These are phyloP conservation scores for Neelides sp. DNA, from an alignment of 1,140 invertebrate species.

Conservation along the genomic window DNA sequence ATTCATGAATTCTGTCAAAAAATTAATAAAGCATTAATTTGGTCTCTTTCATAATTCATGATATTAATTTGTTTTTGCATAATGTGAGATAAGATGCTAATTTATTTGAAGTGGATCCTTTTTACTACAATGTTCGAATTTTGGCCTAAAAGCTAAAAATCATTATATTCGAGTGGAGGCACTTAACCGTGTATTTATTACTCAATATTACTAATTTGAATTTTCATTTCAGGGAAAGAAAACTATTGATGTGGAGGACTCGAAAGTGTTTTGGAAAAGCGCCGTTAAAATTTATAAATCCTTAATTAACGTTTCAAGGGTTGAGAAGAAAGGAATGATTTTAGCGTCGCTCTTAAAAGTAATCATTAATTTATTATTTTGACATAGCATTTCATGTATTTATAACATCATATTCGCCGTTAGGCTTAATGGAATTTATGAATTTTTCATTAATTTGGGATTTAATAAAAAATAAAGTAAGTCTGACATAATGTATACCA, in stretches of 20 bases:
- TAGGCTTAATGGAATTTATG: background rate
- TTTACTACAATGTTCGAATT: too few relatives aligned
- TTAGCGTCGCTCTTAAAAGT: slow-evolving; percentile 22
- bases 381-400: background rate
- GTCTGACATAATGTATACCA: too few relatives aligned
- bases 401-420: background rate
- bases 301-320: slow-evolving; percentile 15
- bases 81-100: too few relatives aligned
- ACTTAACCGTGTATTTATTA: too few relatives aligned
- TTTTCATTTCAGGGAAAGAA: slow-evolving; percentile 18
- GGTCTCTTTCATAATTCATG: too few relatives aligned
- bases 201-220: too few relatives aligned
- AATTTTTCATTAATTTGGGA: background rate
- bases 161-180: too few relatives aligned
- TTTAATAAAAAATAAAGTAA: background rate
- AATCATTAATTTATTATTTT: background rate
- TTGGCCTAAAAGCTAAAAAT: too few relatives aligned
- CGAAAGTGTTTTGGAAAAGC: slow-evolving; percentile 4
- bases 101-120: too few relatives aligned
- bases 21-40: too few relatives aligned
- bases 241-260: slow-evolving; percentile 12
- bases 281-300: slow-evolving; percentile 18
- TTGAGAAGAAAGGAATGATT: slow-evolving; percentile 10
- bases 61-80: too few relatives aligned
- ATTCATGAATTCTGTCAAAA: background rate